phyloP scores from a whole-genome alignment of 2,888 invertebrate species.

The Tetheella fluctuosa region DNA sequence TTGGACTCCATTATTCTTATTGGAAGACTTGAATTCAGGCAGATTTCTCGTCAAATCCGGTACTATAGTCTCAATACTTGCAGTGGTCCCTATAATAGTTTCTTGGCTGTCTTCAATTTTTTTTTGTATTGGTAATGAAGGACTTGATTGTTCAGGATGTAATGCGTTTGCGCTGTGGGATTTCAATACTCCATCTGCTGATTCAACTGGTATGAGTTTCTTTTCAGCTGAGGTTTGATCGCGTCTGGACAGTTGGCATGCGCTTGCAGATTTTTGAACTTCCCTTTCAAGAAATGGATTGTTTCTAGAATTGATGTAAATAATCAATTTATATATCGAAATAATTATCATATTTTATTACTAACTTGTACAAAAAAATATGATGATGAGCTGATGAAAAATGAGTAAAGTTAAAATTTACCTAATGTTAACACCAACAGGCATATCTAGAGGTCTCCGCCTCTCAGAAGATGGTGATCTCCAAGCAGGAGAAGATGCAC shows the following conservation, averaged over 20 bases:
- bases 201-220: conserved; percentile 52
- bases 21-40: conserved; percentile 38
- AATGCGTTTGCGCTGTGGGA: conserved; percentile 76
- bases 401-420: conserved; percentile 28
- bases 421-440: conserved; percentile 79
- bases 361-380: no score
- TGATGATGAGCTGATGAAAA: no score
- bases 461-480: conserved; percentile 86
- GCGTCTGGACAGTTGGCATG: conserved; percentile 76
- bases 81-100: conserved; percentile 55
- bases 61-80: conserved; percentile 72
- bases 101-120: conserved; percentile 65
- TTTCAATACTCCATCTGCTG: conserved; percentile 70
- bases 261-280: conserved; percentile 88
- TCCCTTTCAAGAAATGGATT: conserved; percentile 82
- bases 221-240: conserved; percentile 64
- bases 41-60: conserved; percentile 52
- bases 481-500: conserved; percentile 87
- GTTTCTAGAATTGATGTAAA: conserved; percentile 55
- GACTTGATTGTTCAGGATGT: conserved; percentile 58
- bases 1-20: conserved; percentile 26
- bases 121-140: conserved; percentile 28
- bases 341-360: no score
- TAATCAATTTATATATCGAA: not conserved
- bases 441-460: conserved; percentile 81